Base-by-base conservation (phyloP, 2,888 invertebrate species). In the Bellardia bayeri region DNA sequence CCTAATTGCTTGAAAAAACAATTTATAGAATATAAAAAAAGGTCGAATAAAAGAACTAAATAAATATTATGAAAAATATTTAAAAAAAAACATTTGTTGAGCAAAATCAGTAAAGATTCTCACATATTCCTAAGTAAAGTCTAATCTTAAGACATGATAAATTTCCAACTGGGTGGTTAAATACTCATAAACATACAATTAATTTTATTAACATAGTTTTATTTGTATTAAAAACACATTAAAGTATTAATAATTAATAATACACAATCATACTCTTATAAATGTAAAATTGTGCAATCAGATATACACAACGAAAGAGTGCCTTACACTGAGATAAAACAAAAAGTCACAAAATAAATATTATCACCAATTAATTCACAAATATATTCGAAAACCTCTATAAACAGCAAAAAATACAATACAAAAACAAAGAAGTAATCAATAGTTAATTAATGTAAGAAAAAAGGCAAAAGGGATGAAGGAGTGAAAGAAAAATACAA, bases 211-310 rank as follows among this genome's bases (percentile, higher is more conserved):
- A 5, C 37, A 37, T 37, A 37, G 4, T 37, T 37, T 37, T 37
- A 37, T 37, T 37, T 37, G 37, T 37, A 37, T 37, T 37, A 37
- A 37, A 37, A 51, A 80, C 42, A 63, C 63, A 80, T 71, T 71
- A 71, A 80, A 63, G 54, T 63, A 63, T 80, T 71, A 71, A 80
- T 80, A 71, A 80, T 71, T 63, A 49, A 58, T 61, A 9, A 56
- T 16, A 56, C 58, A 14, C 37, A 63, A 63, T 7, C 58, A 61
- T 11, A 30, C 8, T 61, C 2, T 33, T 16, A 4, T 13, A 37
- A 14, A 63, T 37, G 14, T 14, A 37, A n/a, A 11, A 30, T 58
- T 30, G 3, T 58, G 7, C 30, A 30, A 1, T 13, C 23, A 16
- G 3, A 56, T 23, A 56, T 45, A 3, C 14, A 49, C 14, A 49